Conservation (phyloP, 2,113 vertebrate species). For the Mohoua ochrocephala region DNA sequence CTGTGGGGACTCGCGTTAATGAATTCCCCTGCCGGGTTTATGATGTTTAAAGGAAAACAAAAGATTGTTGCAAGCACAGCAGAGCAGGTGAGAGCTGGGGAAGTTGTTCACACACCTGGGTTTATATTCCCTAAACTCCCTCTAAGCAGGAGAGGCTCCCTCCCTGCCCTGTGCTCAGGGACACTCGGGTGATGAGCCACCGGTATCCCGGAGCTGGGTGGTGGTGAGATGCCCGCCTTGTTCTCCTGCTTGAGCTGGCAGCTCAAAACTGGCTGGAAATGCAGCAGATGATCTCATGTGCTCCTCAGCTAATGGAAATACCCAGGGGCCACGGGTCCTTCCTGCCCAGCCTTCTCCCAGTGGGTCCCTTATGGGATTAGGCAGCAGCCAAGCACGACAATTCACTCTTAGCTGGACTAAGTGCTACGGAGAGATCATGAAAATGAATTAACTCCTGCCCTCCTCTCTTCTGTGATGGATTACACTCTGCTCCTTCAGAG, state of each 20-base stretch:
- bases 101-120: not conserved
- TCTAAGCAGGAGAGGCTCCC: not conserved
- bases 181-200: not conserved
- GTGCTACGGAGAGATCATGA: not conserved
- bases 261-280: not conserved
- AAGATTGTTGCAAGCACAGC: not conserved
- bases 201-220: not conserved
- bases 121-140: not conserved
- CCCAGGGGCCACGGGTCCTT: not conserved
- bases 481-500: not conserved
- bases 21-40: not conserved
- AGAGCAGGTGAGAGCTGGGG: not conserved
- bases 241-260: not conserved
- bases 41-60: not conserved
- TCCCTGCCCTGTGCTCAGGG: not conserved
- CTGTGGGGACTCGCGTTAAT: not conserved
- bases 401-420: not conserved
- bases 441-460: conserved; percentile 1
- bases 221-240: not conserved
- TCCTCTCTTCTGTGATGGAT: not conserved
- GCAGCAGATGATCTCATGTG: not conserved
- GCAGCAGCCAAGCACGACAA: not conserved
- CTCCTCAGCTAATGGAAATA: not conserved
- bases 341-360: not conserved
- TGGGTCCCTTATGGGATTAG: not conserved